Conservation (phyloP, 2,797 vertebrate genomes). For the Anabacerthia variegaticeps region DNA sequence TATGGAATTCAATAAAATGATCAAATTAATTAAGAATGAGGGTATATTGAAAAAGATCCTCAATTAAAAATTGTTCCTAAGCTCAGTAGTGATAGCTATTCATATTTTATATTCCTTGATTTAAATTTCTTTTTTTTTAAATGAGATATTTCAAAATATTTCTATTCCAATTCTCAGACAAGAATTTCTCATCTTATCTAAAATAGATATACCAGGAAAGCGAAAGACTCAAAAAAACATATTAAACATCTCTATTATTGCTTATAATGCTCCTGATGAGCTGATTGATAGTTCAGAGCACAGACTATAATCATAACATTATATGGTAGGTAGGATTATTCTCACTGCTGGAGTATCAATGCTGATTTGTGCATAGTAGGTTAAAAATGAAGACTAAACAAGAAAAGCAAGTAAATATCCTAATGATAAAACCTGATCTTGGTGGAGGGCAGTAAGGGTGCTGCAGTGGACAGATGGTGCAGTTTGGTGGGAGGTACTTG, state of each 20-base stretch:
- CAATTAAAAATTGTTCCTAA: neutral
- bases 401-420: neutral
- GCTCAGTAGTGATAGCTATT: neutral
- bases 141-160: neutral
- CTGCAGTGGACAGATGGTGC: neutral
- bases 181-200: neutral
- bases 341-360: neutral
- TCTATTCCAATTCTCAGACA: neutral
- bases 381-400: neutral
- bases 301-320: slow-evolving; percentile 18
- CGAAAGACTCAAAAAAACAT: neutral
- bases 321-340: neutral
- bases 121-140: neutral
- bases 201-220: neutral
- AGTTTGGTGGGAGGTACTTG: neutral
- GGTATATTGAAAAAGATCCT: neutral
- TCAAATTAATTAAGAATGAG: neutral
- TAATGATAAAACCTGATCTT: neutral
- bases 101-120: neutral
- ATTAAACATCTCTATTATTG: neutral
- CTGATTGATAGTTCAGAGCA: slow-evolving; percentile 30
- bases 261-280: neutral
- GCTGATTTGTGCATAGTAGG: neutral
- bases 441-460: neutral
- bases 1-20: neutral